Base-by-base conservation (phyloP, 2,888 invertebrate genomes). In the Laspeyria flexula region DNA sequence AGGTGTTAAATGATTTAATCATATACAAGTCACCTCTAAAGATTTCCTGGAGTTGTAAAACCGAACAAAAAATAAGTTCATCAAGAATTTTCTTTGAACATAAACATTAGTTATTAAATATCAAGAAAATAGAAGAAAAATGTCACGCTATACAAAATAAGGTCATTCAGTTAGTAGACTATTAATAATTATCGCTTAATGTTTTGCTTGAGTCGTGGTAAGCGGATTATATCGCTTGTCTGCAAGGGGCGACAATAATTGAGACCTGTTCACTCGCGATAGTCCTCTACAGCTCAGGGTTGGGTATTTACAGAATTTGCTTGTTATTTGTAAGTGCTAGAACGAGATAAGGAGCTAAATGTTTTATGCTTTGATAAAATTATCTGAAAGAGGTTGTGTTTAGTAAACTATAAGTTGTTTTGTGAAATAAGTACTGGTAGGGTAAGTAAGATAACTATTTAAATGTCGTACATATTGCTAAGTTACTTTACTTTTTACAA, bases 151-250 rank as follows among this genome's bases (percentile, higher is more conserved):
- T 35, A 31, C 45, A 25, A 60, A 64, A 73, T 48, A 65, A 59
- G 46, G 56, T 33, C 62, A 29, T 38, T 43, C 49, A 64, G 55
- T 61, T 60, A 69, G 50, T 52, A 61, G 45, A 57, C 58, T 69
- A 75, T 59, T 70, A 70, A 70, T 75, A 71, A 72, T 74, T 78
- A 73, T 73, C 63, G 64, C 65, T 68, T 57, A 66, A 69, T 71
- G 73, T 75, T 67, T 68, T 57, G 53, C 55, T 47, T 54, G 71
- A 59, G 71, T 45, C 57, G 48, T 43, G 42, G 53, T 78, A 78
- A 78, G 68, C 72, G 73, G 79, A 77, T 78, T 78, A 77, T 51
- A 56, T 59, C 51, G 66, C 65, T 60, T 72, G 71, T 69, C 66
- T 65, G 42, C 48, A 42, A 65, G 54, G 70, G 76, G 69, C 63